Percentiles rank a stretch among this genome's conserved stretches.
Conservation (phyloP, 2,113 vertebrate species). For the Leptobrachium ailaonicum region DNA sequence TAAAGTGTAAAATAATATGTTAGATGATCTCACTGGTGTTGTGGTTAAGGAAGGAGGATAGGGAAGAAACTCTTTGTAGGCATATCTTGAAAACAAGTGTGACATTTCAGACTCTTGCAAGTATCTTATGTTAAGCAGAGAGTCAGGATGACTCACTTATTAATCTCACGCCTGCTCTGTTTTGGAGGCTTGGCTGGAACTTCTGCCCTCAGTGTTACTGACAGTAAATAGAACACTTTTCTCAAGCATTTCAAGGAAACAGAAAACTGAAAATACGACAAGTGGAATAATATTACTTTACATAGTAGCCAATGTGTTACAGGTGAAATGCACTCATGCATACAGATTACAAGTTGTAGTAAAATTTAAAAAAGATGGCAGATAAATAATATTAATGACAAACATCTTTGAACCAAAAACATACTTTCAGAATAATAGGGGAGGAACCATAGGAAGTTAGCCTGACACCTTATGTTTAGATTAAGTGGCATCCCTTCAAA, state of each 20-base stretch:
- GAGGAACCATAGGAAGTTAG: too few relatives aligned
- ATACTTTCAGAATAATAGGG: too few relatives aligned
- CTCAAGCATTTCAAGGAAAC: slow-evolving; percentile 25
- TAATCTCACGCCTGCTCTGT: slow-evolving; percentile 31
- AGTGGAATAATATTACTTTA: neutral
- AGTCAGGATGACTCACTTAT: slow-evolving; percentile 13
- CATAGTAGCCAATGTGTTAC: neutral
- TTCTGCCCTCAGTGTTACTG: slow-evolving; percentile 22
- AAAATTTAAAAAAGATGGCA: too few relatives aligned
- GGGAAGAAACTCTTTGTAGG: neutral
- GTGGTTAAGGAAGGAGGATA: slow-evolving; percentile 18
- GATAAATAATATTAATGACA: too few relatives aligned
- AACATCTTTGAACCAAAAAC: too few relatives aligned
- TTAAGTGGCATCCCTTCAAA: too few relatives aligned
- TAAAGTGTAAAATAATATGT: neutral
- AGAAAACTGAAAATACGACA: neutral
- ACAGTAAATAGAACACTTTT: slow-evolving; percentile 26
- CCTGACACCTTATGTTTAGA: too few relatives aligned
- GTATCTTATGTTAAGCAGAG: slow-evolving; percentile 3
- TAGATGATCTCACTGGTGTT: slow-evolving; percentile 9
- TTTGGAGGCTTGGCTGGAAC: slow-evolving; percentile 36
- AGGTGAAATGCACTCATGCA: too few relatives aligned
- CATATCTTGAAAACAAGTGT: slow-evolving; percentile 23
- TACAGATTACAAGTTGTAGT: too few relatives aligned
- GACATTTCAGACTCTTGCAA: slow-evolving; percentile 28